These are phyloP conservation scores for Euproctis similis DNA, from an alignment of 2,888 invertebrate species.

Conservation along the genomic window DNA sequence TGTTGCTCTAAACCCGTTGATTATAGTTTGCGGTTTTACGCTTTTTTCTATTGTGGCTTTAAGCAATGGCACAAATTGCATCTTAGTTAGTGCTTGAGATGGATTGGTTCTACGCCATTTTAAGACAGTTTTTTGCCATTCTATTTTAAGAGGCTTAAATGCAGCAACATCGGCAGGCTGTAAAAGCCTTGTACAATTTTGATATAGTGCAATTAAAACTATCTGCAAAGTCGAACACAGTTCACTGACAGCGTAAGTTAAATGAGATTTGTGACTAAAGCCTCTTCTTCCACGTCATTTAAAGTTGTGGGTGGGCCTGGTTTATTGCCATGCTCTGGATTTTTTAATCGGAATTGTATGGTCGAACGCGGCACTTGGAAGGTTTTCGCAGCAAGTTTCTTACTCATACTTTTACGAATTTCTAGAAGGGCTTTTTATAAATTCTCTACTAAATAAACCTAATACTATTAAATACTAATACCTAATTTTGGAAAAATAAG, in stretches of 20 bases:
- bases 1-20: slow-evolving; percentile 19
- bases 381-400: no score
- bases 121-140: no score
- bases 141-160: slow-evolving; percentile 20
- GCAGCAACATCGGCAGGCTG: slow-evolving; percentile 24
- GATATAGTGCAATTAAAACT: slow-evolving; percentile 15
- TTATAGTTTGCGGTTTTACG: slow-evolving; percentile 9
- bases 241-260: slow-evolving; percentile 10
- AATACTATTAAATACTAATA: no score
- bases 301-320: slow-evolving; percentile 9
- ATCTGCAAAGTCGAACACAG: slow-evolving; percentile 5
- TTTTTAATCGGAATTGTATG: slow-evolving; percentile 9
- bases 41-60: slow-evolving; percentile 10
- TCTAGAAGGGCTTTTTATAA: slow-evolving; percentile 11
- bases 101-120: slow-evolving; percentile 17
- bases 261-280: slow-evolving; percentile 14
- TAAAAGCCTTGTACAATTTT: slow-evolving; percentile 18
- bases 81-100: slow-evolving; percentile 12
- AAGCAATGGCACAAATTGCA: slow-evolving; percentile 17
- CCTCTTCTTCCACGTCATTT: slow-evolving; percentile 4
- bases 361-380: slow-evolving; percentile 14
- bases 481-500: no score
- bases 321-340: slow-evolving; percentile 4
- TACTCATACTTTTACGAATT: slow-evolving; percentile 12
- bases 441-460: slow-evolving; percentile 5